Evolutionary conservation across 2,888 invertebrate species (phyloP).

Genomic region (Prosapia bicincta): DNA sequence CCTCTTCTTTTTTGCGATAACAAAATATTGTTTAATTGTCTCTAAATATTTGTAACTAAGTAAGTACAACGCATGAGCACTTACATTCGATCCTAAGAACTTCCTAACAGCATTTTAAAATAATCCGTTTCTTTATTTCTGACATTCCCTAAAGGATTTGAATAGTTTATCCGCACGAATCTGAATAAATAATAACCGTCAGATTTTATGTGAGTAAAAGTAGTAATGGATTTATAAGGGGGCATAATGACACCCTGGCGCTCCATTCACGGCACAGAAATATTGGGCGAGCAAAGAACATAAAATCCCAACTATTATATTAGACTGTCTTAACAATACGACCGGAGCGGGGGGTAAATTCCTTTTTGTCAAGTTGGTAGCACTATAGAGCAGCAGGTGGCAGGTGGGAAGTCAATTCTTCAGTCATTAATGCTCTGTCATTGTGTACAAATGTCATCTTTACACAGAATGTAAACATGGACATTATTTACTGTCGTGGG

Average conservation of each 20-base stretch:
- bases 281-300: not conserved
- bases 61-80: too few relatives aligned
- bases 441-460: slow-evolving; percentile 2
- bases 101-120: too few relatives aligned
- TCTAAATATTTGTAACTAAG: too few relatives aligned
- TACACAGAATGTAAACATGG: not conserved
- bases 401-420: not conserved
- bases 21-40: too few relatives aligned
- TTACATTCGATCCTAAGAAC: too few relatives aligned
- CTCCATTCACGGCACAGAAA: not conserved
- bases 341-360: not conserved
- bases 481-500: slow-evolving; percentile 2
- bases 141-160: too few relatives aligned
- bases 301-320: not conserved
- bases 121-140: too few relatives aligned
- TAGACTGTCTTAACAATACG: not conserved
- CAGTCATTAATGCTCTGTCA: not conserved
- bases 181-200: too few relatives aligned
- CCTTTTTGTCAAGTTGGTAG: slow-evolving; percentile 2
- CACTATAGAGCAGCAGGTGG: not conserved
- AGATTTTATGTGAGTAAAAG: too few relatives aligned
- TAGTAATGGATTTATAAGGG: too few relatives aligned
- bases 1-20: too few relatives aligned
- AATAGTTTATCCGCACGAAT: too few relatives aligned
- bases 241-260: not conserved